Base-by-base conservation (phyloP, 2,888 invertebrate species). In the Ypsolopha sequella region DNA sequence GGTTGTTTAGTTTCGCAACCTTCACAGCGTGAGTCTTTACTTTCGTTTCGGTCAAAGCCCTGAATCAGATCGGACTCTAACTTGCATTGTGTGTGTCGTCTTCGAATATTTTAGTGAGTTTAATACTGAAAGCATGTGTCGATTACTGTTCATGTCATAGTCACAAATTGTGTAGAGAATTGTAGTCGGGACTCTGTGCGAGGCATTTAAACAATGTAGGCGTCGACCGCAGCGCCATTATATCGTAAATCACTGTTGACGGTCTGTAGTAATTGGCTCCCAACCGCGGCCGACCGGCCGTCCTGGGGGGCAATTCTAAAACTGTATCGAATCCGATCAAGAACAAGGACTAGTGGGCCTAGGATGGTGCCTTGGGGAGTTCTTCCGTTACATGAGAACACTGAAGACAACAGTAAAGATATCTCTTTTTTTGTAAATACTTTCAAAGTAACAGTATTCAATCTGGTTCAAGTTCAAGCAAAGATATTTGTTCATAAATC, bases 171-270 rank as follows among this genome's bases (percentile, higher is more conserved):
- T 39, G 13, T 9, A 39, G 49, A 35, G 49, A 41, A 38, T 39
- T 35, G 34, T 36, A 11, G 10, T 14, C 13, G 47, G n/a, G 8
- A 8, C 45, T 60, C 59, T 61, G 60, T 60, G 62, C 65, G 62
- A 68, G 67, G 66, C 72, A 73, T 78, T 78, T 69, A 73, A 76
- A 80, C 77, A 81, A 77, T 78, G 80, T 80, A 76, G 77, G 78
- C 76, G 73, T 71, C 66, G 67, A 64, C 60, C 60, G 67, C 62
- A 62, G 65, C 65, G 66, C 69, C 70, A 79, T 81, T 81, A 80
- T 72, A 71, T 75, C 77, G 78, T 84, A 84, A 84, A 85, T 85
- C 82, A 80, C 66, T 65, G 77, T 70, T 78, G 82, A 80, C 80
- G 76, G 71, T 66, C 60, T 65, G 63, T 74, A 62, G 77, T 84